Conservation (phyloP, 2,797 vertebrate genomes). For the Anguilla anguilla region DNA sequence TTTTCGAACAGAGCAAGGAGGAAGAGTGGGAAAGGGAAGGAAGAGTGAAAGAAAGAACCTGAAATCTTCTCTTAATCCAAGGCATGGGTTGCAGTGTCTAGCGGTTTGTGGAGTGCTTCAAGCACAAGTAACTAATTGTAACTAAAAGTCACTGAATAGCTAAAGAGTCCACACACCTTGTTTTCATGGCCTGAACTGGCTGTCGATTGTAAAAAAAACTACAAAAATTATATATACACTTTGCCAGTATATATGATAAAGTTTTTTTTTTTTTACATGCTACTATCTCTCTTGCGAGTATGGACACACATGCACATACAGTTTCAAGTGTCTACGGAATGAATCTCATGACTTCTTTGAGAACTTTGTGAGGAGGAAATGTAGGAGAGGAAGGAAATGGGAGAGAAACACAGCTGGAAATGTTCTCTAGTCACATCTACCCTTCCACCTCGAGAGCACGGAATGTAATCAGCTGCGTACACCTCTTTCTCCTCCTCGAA, state of each 20-base stretch:
- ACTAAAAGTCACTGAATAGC: background rate
- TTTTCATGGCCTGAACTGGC: background rate
- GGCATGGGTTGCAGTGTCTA: background rate
- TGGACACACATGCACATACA: background rate
- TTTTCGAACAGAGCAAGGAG: background rate
- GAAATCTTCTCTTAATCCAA: background rate
- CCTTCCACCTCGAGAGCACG: background rate
- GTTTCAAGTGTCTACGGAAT: background rate
- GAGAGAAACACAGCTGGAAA: background rate
- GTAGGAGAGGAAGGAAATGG: background rate
- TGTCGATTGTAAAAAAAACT: background rate
- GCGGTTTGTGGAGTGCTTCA: background rate
- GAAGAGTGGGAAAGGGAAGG: background rate
- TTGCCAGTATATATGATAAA: no score
- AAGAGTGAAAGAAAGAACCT: background rate
- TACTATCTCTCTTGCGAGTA: background rate
- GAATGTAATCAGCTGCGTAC: background rate
- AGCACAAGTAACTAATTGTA: background rate
- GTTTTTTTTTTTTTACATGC: background rate
- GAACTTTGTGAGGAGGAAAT: background rate
- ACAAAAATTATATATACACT: background rate
- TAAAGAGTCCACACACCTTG: background rate
- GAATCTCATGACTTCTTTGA: background rate
- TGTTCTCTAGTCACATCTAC: background rate
- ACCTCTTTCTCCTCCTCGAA: background rate